Base-by-base conservation (phyloP, 2,888 invertebrate genomes). In the Leucoma salicis region DNA sequence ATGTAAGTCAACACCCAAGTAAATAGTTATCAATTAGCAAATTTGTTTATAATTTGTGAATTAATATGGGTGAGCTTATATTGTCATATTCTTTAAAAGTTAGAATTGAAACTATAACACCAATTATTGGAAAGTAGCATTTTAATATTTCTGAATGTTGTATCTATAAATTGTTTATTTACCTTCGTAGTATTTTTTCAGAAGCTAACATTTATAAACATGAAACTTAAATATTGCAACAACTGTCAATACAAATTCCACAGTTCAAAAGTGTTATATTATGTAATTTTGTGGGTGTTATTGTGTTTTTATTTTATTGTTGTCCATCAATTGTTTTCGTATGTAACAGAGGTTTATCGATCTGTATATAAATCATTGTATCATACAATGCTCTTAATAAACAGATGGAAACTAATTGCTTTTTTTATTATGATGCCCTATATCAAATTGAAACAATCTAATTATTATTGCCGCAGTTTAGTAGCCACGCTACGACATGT, bases 291-390 rank as follows among this genome's bases (percentile, higher is more conserved):
- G 47, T 52, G 60, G 47, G 39, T 56, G 63, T 63, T 63, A 53
- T 53, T 62, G 64, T 75, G 75, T 78, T 72, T 79, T 81, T 72
- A 78, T 82, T 87, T 87, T 79, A 78, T 87, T 87, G 86, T 86
- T 87, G 82, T 80, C 78, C 78, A 68, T 75, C 84, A 72, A 78
- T 82, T 87, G 85, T 87, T 66, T 83, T 67, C 77, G 74, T 82
- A 63, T 80, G 71, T 83, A 80, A 80, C 78, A 88, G 84, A 87
- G 85, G 75, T 88, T 87, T 85, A 87, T 87, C 74, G 66, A 72
- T 80, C 70, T 78, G 78, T 81, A 74, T 69, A 70, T 80, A 73
- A 73, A 70, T 63, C 72, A 79, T 83, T 87, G 84, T 82, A 72
- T 44, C 71, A 62, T 75, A 77, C 78, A 80, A 80, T 82, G 84